These are phyloP conservation scores for Drosophila meridionalis DNA, from an alignment of 2,888 invertebrate species.

Conservation along the genomic window DNA sequence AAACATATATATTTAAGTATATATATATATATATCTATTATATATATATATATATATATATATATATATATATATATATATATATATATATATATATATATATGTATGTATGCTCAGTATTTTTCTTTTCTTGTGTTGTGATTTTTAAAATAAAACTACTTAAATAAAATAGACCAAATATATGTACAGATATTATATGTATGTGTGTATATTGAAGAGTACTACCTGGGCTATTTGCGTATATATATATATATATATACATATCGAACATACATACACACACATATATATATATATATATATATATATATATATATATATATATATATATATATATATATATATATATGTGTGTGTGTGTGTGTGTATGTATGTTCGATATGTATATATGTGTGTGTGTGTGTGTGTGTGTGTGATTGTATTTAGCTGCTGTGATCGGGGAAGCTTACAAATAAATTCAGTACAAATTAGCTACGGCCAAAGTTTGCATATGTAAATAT, in stretches of 20 bases:
- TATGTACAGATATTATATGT: constrained; percentile 44
- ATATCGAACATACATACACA: no score
- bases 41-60: neutral
- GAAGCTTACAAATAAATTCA: constrained; percentile 68
- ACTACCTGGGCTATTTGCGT: neutral
- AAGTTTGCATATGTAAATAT: constrained; percentile 36
- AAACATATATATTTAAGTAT: neutral
- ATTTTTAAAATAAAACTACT: constrained; percentile 1
- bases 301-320: neutral
- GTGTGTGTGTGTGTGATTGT: neutral
- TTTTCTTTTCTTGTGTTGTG: constrained; percentile 1
- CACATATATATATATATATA: no score
- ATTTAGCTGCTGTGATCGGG: constrained; percentile 11
- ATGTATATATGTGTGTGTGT: neutral
- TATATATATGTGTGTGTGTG: no score
- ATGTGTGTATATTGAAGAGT: constrained; percentile 20
- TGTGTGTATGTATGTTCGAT: no score
- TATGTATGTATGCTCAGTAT: neutral
- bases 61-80: neutral
- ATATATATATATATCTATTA: neutral
- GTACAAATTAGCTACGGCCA: constrained; percentile 68
- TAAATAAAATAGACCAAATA: constrained; percentile 17
- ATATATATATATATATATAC: neutral
- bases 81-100: neutral
- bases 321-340: no score